phyloP scores from a whole-genome alignment of 2,888 invertebrate genomes.

The Ormyrus rosae region DNA sequence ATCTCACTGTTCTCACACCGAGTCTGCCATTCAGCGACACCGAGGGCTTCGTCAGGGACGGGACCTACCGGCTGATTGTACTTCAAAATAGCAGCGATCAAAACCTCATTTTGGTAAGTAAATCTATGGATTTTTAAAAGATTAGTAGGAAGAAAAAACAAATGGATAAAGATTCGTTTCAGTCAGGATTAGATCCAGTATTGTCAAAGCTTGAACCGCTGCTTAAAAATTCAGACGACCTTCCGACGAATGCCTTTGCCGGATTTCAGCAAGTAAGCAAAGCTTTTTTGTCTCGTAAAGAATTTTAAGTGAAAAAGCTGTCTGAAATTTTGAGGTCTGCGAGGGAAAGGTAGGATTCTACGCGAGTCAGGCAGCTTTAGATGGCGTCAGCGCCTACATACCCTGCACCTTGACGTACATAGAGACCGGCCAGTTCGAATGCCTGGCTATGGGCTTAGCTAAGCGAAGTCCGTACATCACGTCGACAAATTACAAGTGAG shows the following conservation, averaged over 20 bases:
- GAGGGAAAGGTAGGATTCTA: conserved; percentile 64
- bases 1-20: conserved; percentile 58
- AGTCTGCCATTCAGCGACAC: conserved; percentile 65
- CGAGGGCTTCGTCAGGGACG: conserved; percentile 64
- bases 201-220: conserved; percentile 57
- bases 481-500: conserved; percentile 64
- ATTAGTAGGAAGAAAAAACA: not conserved
- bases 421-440: conserved; percentile 62
- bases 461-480: conserved; percentile 64
- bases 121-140: not conserved
- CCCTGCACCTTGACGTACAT: conserved; percentile 62
- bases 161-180: not conserved
- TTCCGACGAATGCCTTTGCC: conserved; percentile 59
- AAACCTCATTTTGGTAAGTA: conserved; percentile 62
- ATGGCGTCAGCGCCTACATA: conserved; percentile 54
- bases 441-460: conserved; percentile 61
- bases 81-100: conserved; percentile 63
- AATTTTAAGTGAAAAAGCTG: too few relatives aligned
- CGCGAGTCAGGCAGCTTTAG: conserved; percentile 60
- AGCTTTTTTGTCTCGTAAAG: too few relatives aligned
- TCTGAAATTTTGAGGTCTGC: conserved; percentile 62
- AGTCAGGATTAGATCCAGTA: conserved; percentile 57
- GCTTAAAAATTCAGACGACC: conserved; percentile 56
- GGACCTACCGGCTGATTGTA: conserved; percentile 64
- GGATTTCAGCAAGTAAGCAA: conserved; percentile 63